These are phyloP conservation scores for Minunthozetes semirufus DNA, from an alignment of 2,888 invertebrate genomes.

Conservation along the genomic window DNA sequence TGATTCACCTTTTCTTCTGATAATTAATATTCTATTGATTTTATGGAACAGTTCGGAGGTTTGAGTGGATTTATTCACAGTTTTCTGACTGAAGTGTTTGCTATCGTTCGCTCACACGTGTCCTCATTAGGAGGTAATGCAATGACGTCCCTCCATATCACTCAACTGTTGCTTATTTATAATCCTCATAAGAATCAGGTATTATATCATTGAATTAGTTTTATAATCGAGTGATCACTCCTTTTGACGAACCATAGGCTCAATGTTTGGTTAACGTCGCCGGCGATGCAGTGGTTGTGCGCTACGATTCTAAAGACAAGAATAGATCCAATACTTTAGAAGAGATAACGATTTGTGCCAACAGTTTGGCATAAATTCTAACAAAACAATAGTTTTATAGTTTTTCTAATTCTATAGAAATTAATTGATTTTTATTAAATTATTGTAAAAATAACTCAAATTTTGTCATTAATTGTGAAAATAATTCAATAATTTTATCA, in stretches of 20 bases:
- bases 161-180: constrained; percentile 79
- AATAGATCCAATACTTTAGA: background rate
- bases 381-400: background rate
- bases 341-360: background rate
- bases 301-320: constrained; percentile 32
- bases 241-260: constrained; percentile 59
- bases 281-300: constrained; percentile 70
- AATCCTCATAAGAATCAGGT: constrained; percentile 97
- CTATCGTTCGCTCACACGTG: constrained; percentile 87
- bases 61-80: constrained; percentile 89
- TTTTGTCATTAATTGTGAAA: too few relatives aligned
- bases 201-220: constrained; percentile 43
- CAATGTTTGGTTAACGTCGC: constrained; percentile 92
- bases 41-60: constrained; percentile 59
- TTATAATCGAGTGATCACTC: background rate
- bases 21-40: constrained; percentile 43
- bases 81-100: constrained; percentile 84
- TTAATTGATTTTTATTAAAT: too few relatives aligned
- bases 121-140: constrained; percentile 90
- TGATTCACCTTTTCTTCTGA: background rate
- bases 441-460: too few relatives aligned
- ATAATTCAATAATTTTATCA: too few relatives aligned
- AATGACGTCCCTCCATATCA: constrained; percentile 86
- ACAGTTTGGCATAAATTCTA: constrained; percentile 1
- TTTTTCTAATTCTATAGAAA: background rate